Evolutionary conservation across 2,888 invertebrate species (phyloP), one percentile per base, ranked within the genome.

Genomic region (Helobdella robusta): DNA sequence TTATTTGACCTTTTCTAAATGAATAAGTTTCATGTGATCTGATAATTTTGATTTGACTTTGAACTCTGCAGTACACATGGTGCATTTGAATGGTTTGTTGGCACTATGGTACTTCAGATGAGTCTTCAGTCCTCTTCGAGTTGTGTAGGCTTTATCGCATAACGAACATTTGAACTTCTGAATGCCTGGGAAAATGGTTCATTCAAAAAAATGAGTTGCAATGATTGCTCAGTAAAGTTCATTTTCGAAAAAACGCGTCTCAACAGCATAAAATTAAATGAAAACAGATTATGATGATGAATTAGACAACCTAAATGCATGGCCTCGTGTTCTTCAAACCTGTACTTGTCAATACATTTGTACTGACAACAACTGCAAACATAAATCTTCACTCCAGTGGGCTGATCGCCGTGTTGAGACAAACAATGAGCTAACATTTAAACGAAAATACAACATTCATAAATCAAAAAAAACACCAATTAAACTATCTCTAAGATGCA

Each of bases 71-170:
- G 48, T 59, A 50, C 71, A 71, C 20, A 67, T 25, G 30, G 30
- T 36, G 48, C 71, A 71, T 20, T 50, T 40, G 48, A 68, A 64
- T 3, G 71, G 71, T 28, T 69, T 48, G 5, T 68, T 70, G 5
- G 50, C 50, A 35, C 69, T 71, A 67, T 71, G 71, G 64, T 71
- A 71, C 46, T 69, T 66, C n/a, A 71, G 36, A 52, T 71, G 71
- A 3, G 69, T 71, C 11, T 66, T 32, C 67, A 71, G 59, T 46
- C 71, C 71, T 59, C 71, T 66, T 2, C 68, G 46, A 0, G 71
- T 71, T 5, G 71, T 67, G 68, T 71, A 71, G 6, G 62, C 46
- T 36, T 71, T 71, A 23, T 64, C 67, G 59, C 71, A 71, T 23
- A 66, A 20, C 15, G 46, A n/a, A 58, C 71, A 71, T 6, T 40